Conservation (phyloP, 2,888 invertebrate genomes). For the Orthonychiurus folsomi region DNA sequence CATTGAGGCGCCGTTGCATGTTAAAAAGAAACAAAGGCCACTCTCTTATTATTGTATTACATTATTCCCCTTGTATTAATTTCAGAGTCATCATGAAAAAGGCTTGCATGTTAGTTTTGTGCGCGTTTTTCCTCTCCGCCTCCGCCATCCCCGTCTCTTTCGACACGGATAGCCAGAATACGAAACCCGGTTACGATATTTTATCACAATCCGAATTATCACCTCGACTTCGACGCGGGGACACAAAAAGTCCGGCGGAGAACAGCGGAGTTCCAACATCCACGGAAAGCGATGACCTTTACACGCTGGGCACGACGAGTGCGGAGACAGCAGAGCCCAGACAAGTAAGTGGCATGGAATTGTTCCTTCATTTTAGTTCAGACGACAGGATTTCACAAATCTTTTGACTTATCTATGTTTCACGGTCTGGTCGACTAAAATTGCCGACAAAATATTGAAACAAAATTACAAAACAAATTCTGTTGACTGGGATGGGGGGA, state of each 20-base stretch:
- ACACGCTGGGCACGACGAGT: conserved; percentile 26
- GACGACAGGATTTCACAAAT: too few species aligned
- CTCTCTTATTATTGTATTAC: too few species aligned
- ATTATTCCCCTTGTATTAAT: conserved; percentile 14
- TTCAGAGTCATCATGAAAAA: conserved; percentile 30
- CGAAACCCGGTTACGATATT: conserved; percentile 36
- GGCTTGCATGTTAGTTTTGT: conserved; percentile 25
- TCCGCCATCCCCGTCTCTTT: conserved; percentile 36
- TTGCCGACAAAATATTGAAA: not conserved
- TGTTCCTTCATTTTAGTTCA: too few species aligned
- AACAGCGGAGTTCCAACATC: conserved; percentile 20
- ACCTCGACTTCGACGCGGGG: conserved; percentile 33
- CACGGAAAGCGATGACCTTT: conserved; percentile 24
- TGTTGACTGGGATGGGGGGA: not conserved
- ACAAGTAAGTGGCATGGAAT: conserved; percentile 20
- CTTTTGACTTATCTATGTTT: too few species aligned
- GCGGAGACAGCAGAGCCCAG: conserved; percentile 27
- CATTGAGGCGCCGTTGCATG: too few species aligned
- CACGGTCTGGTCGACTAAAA: not conserved
- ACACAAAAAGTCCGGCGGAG: conserved; percentile 9
- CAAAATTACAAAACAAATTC: not conserved
- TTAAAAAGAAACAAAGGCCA: too few species aligned
- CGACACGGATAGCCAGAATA: conserved; percentile 28
- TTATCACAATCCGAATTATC: conserved; percentile 37
- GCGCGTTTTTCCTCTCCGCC: conserved; percentile 21